These are phyloP conservation scores for Astur gentilis DNA, from an alignment of 2,113 vertebrate genomes.

Conservation along the genomic window DNA sequence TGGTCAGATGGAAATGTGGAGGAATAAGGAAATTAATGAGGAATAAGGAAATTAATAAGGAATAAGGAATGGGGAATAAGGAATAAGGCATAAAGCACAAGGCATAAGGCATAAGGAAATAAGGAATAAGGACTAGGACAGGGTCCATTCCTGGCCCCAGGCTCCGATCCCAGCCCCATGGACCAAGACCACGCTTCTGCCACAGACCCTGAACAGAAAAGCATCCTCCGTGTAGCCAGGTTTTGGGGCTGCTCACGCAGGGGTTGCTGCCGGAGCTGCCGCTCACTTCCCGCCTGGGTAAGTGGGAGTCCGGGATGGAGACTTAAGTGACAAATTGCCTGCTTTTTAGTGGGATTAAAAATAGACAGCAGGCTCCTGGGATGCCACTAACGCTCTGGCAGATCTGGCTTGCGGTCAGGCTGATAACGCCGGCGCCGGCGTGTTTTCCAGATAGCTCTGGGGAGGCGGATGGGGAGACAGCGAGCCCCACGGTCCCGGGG, in stretches of 20 bases:
- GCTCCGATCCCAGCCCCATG: not conserved
- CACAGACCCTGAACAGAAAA: too few species aligned
- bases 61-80: too few species aligned
- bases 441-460: not conserved
- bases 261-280: not conserved
- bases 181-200: not conserved
- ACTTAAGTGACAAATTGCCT: not conserved
- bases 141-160: not conserved
- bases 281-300: not conserved
- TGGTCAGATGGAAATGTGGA: not conserved
- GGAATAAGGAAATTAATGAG: not conserved
- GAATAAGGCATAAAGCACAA: not conserved
- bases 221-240: not conserved
- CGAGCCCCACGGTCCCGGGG: fast-evolving
- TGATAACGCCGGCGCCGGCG: not conserved
- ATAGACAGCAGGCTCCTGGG: not conserved
- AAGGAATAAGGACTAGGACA: not conserved
- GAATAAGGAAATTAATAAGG: not conserved
- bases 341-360: slow-evolving; percentile 20
- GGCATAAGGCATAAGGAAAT: too few species aligned
- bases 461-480: not conserved
- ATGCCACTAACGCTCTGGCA: not conserved
- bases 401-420: not conserved
- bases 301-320: not conserved
- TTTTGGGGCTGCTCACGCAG: not conserved